Conservation (phyloP, 1,140 invertebrate species). For the Drosophila lowei region DNA sequence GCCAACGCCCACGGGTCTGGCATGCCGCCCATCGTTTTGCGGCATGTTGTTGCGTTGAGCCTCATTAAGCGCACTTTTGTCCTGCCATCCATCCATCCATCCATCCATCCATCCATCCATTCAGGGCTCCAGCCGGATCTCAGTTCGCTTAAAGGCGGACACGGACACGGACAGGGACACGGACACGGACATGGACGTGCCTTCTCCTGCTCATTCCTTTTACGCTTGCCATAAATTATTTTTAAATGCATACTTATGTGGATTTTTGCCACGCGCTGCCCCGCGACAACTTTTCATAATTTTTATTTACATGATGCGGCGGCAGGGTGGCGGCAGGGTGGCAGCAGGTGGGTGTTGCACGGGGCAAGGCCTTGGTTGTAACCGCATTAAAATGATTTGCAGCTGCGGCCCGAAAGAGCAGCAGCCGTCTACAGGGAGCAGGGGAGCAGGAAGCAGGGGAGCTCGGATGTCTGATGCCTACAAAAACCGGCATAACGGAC, state of each 20-base stretch:
- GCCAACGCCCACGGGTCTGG: slow-evolving; percentile 6
- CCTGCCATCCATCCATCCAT: slow-evolving; percentile 1
- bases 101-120: background rate
- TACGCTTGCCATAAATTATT: slow-evolving; percentile 62
- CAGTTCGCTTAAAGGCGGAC: slow-evolving; percentile 42
- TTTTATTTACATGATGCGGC: slow-evolving; percentile 62
- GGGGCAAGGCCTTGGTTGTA: slow-evolving; percentile 9
- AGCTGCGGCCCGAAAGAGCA: slow-evolving; percentile 10
- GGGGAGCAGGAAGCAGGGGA: background rate
- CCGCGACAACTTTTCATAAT: slow-evolving; percentile 67
- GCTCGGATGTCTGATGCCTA: slow-evolving; percentile 16
- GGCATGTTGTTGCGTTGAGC: slow-evolving; percentile 64
- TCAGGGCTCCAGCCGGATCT: background rate
- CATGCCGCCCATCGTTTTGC: slow-evolving; percentile 25
- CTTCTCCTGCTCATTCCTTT: slow-evolving; percentile 4
- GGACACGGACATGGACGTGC: background rate
- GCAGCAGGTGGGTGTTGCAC: background rate
- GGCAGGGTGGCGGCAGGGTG: background rate
- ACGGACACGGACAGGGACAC: background rate
- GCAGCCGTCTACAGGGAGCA: too few species aligned
- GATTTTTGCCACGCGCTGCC: slow-evolving; percentile 64
- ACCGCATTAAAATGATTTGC: slow-evolving; percentile 63
- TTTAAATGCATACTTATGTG: slow-evolving; percentile 73
- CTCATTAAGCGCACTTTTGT: slow-evolving; percentile 72
- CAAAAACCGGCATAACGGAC: background rate